Evolutionary conservation across 2,113 vertebrate species (phyloP).

Genomic region (Microcebus lehilahytsara): DNA sequence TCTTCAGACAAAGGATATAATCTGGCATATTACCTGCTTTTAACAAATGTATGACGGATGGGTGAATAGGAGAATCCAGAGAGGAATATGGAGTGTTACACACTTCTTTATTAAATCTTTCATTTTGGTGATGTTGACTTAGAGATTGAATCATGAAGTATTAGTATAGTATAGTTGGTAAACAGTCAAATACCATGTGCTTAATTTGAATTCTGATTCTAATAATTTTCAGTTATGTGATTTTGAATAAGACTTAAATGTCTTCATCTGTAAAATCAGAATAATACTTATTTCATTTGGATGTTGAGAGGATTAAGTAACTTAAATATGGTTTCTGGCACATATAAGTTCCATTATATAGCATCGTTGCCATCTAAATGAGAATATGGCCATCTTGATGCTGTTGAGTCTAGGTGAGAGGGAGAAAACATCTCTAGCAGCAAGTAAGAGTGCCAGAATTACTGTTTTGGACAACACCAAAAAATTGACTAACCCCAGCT

Average conservation of each 20-base stretch:
- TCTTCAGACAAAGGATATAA: neutral
- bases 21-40: neutral
- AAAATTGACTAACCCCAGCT: neutral
- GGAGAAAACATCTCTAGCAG: neutral
- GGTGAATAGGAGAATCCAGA: neutral
- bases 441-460: neutral
- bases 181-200: neutral
- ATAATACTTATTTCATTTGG: neutral
- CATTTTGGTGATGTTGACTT: neutral
- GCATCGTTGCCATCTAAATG: neutral
- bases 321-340: neutral
- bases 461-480: neutral
- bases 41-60: neutral
- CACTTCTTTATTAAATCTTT: neutral
- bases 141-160: neutral
- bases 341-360: neutral
- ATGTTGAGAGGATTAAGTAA: neutral
- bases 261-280: conserved; percentile 26
- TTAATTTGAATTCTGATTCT: conserved; percentile 15
- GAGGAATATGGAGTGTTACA: neutral
- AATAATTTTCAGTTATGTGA: neutral
- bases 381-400: neutral
- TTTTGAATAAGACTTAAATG: conserved; percentile 21
- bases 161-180: neutral
- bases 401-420: neutral